phyloP scores from a whole-genome alignment of 2,797 vertebrate species.

The Cyclura pinguis region DNA sequence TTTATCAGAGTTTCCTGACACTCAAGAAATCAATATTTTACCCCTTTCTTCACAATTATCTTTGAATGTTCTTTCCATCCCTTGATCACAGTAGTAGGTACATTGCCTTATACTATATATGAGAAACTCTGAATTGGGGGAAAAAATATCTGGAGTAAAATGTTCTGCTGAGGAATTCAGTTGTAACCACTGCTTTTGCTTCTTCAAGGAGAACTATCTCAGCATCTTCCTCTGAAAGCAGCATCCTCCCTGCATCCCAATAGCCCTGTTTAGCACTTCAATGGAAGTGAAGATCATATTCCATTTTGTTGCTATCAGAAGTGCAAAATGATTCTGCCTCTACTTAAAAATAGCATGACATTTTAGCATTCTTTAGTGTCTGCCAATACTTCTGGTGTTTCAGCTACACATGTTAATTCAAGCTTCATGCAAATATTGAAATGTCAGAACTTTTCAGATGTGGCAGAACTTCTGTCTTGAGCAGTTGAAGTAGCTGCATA shows the following conservation, averaged over 20 bases:
- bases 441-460: constrained; percentile 18
- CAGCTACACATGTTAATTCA: constrained; percentile 8
- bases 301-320: background rate
- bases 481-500: background rate
- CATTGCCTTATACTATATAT: background rate
- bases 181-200: background rate
- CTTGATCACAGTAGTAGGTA: background rate
- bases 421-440: constrained; percentile 20
- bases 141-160: background rate
- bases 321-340: constrained; percentile 10
- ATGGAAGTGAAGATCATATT: background rate
- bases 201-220: background rate
- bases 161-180: background rate
- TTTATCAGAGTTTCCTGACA: no score
- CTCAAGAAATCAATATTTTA: no score
- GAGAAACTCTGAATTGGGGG: background rate
- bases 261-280: background rate
- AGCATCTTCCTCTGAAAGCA: background rate
- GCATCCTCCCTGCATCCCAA: background rate
- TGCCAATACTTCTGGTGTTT: constrained; percentile 6
- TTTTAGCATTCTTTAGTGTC: background rate
- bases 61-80: no score
- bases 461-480: constrained; percentile 14
- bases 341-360: constrained; percentile 35
- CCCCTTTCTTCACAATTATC: no score